Evolutionary conservation across 2,888 invertebrate genomes (phyloP).

Genomic region (Nezara viridula): DNA sequence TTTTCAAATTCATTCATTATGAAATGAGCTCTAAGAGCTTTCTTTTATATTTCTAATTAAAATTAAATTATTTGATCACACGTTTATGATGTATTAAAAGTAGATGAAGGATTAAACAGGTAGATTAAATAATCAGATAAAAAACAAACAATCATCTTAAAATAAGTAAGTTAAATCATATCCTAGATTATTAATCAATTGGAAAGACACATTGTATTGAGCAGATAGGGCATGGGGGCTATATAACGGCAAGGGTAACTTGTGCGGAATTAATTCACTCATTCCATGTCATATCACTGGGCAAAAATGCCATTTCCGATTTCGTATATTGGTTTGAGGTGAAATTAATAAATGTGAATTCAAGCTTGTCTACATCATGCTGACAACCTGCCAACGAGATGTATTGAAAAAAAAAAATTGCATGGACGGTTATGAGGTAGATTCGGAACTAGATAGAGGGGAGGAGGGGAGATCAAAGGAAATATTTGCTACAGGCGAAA

Average conservation of each 20-base stretch:
- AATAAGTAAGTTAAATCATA: neutral
- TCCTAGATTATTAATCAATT: neutral
- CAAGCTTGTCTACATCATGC: neutral
- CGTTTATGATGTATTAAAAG: too few species aligned
- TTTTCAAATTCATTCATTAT: too few species aligned
- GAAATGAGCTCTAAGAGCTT: too few species aligned
- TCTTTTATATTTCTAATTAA: too few species aligned
- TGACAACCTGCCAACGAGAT: neutral
- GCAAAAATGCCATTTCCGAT: neutral
- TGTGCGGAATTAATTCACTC: neutral
- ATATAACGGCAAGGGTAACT: neutral
- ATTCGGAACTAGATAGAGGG: too few species aligned
- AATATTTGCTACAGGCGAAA: too few species aligned
- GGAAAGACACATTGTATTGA: neutral
- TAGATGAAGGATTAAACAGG: too few species aligned
- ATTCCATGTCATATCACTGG: neutral
- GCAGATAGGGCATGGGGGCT: neutral
- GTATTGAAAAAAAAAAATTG: neutral
- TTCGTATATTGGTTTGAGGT: neutral
- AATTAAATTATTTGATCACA: too few species aligned
- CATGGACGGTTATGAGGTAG: too few species aligned
- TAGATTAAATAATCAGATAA: neutral
- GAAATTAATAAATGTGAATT: neutral
- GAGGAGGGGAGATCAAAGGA: too few species aligned
- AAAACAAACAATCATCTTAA: neutral